Conservation (phyloP, 2,113 vertebrate genomes). For the Pelecanus crispus region DNA sequence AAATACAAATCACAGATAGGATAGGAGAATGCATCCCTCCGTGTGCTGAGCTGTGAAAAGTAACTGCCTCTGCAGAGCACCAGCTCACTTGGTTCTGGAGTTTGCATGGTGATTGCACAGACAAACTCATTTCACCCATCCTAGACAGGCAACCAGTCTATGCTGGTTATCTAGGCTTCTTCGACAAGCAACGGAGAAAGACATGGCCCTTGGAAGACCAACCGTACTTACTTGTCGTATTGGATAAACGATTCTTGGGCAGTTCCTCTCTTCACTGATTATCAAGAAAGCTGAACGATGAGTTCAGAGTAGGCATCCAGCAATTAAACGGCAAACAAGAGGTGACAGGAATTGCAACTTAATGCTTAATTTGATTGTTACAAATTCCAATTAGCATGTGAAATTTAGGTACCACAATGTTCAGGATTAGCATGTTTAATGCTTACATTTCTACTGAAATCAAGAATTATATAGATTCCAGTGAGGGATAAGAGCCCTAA, state of each 20-base stretch:
- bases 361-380: conserved; percentile 5
- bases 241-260: neutral
- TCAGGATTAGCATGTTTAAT: conserved; percentile 9
- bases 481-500: neutral
- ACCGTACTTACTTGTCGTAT: neutral
- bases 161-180: neutral
- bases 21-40: neutral
- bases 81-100: neutral
- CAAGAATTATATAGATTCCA: neutral
- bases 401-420: conserved; percentile 1
- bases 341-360: conserved; percentile 33
- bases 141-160: neutral
- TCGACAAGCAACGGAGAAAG: neutral
- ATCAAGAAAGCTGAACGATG: neutral
- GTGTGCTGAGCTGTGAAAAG: neutral
- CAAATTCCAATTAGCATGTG: conserved; percentile 15
- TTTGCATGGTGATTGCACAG: neutral
- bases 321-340: conserved; percentile 42
- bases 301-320: neutral
- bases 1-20: neutral
- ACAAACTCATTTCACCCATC: neutral
- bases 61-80: neutral
- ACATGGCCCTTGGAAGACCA: neutral
- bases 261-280: conserved; percentile 14
- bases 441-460: neutral